Evolutionary conservation across 2,113 vertebrate species (phyloP).

Genomic region (Neogale vison): DNA sequence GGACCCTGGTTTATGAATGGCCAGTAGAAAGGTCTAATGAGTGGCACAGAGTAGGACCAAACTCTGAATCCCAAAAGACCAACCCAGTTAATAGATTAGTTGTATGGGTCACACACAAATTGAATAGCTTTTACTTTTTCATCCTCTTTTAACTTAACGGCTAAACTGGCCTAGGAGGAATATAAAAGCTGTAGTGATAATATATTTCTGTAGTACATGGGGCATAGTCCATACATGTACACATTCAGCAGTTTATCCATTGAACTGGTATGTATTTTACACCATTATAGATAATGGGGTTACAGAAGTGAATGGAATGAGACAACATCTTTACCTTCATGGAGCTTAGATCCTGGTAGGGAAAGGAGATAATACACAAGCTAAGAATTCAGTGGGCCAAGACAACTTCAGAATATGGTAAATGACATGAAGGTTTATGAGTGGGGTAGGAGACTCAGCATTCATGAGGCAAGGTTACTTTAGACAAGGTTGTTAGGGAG

Average conservation of each 20-base stretch:
- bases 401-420: background rate
- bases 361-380: background rate
- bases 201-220: background rate
- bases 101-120: background rate
- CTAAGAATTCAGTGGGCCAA: background rate
- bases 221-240: background rate
- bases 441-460: too few species aligned
- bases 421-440: background rate
- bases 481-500: background rate
- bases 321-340: background rate
- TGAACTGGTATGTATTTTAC: background rate
- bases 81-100: background rate
- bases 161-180: background rate
- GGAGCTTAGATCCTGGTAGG: too few species aligned
- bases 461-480: background rate
- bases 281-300: background rate
- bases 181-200: background rate
- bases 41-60: background rate
- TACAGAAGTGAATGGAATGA: background rate
- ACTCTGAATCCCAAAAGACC: background rate
- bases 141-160: background rate
- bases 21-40: background rate
- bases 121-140: background rate
- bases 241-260: background rate
- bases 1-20: background rate